Conservation (phyloP, 2,888 invertebrate genomes). For the Phania funesta region DNA sequence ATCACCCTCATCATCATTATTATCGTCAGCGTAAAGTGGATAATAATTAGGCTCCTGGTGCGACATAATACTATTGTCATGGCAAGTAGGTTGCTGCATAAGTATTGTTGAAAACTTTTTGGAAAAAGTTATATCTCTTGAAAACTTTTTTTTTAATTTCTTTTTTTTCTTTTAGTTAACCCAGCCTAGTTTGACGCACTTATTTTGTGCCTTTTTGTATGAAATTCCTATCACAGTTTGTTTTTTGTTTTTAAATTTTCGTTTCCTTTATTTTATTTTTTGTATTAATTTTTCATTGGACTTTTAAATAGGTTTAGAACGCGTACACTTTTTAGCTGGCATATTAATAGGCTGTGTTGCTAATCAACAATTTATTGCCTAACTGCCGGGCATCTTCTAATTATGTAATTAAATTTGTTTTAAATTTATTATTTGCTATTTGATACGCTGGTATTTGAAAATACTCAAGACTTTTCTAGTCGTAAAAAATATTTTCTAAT, state of each 20-base stretch:
- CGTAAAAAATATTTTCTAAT: too few relatives aligned
- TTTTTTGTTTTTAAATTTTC: too few relatives aligned
- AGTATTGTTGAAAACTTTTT: slow-evolving; percentile 19
- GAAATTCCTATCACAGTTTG: too few relatives aligned
- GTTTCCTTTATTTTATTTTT: neutral
- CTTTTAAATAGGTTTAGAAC: neutral
- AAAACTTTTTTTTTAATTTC: neutral
- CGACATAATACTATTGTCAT: slow-evolving; percentile 67
- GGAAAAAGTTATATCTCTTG: neutral
- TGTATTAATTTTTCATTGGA: neutral
- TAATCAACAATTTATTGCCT: slow-evolving; percentile 3
- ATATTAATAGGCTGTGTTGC: slow-evolving; percentile 28
- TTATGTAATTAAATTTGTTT: neutral
- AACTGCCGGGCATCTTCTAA: slow-evolving; percentile 6
- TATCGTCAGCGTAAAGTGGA: neutral
- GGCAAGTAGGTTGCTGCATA: slow-evolving; percentile 74
- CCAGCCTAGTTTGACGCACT: slow-evolving; percentile 25
- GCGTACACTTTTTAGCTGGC: neutral
- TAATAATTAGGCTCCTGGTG: slow-evolving; percentile 24
- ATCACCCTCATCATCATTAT: slow-evolving; percentile 14
- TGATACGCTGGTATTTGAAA: too few relatives aligned
- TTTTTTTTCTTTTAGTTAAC: too few relatives aligned
- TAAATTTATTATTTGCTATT: neutral
- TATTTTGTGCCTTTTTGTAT: too few relatives aligned
- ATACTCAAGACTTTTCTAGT: too few relatives aligned